phyloP scores from a whole-genome alignment of 2,113 vertebrate species.

The Antennarius striatus region DNA sequence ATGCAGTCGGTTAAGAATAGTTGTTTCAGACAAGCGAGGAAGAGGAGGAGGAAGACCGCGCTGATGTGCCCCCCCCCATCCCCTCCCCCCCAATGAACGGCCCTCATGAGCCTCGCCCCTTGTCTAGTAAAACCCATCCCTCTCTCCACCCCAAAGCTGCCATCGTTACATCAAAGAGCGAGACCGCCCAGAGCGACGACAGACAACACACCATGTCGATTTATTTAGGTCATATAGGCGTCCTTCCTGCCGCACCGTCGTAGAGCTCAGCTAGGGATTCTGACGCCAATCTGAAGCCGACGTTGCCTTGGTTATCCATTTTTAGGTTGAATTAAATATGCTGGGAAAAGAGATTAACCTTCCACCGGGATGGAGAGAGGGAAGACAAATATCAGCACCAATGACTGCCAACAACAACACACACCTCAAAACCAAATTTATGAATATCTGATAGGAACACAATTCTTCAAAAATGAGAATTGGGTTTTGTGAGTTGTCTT shows the following conservation, averaged over 20 bases:
- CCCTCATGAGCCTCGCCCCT: conserved; percentile 40
- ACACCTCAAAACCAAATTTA: too few species aligned
- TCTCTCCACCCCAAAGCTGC: conserved; percentile 19
- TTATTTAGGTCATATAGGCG: conserved; percentile 36
- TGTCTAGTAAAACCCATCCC: conserved; percentile 48
- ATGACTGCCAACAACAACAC: too few species aligned
- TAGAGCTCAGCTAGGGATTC: too few species aligned
- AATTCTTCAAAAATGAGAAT: too few species aligned
- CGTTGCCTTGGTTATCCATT: too few species aligned
- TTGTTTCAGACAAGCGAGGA: conserved; percentile 6
- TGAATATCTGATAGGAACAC: too few species aligned
- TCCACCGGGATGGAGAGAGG: too few species aligned
- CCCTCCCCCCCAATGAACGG: conserved; percentile 17
- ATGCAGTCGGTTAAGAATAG: background rate
- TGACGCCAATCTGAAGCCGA: too few species aligned
- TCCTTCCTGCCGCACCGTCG: background rate
- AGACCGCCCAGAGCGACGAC: conserved; percentile 40
- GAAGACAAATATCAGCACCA: too few species aligned
- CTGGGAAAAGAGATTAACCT: too few species aligned
- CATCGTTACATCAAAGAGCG: conserved; percentile 57
- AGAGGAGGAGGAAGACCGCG: conserved; percentile 2
- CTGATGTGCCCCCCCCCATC: background rate
- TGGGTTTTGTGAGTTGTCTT: too few species aligned
- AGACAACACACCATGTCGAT: conserved; percentile 7
- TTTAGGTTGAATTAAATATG: too few species aligned